A percentile compares a stretch with the other conserved stretches of the same genome.
phyloP scores from a whole-genome alignment of 1,140 invertebrate genomes.

The Magallana angulata region DNA sequence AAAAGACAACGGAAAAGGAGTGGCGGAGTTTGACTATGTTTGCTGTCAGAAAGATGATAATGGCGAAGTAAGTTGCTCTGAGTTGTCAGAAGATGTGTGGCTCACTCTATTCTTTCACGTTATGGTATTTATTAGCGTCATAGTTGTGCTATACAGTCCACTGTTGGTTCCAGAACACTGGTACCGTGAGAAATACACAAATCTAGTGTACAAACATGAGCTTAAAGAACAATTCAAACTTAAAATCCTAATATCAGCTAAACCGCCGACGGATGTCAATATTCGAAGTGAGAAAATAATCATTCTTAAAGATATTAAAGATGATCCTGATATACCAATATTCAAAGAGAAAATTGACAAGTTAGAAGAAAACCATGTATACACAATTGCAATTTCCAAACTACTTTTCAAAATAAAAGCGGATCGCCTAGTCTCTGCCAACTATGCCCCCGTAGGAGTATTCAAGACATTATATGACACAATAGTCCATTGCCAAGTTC shows the following conservation, averaged over 20 bases:
- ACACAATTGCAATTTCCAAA: constrained; percentile 50
- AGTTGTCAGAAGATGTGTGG: constrained; percentile 62
- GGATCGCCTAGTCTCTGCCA: constrained; percentile 56
- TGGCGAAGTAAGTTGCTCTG: constrained; percentile 50
- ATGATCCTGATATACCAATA: neutral
- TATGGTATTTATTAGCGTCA: constrained; percentile 63
- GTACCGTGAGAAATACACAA: constrained; percentile 51
- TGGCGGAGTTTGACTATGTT: constrained; percentile 62
- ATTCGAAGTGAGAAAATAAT: constrained; percentile 47
- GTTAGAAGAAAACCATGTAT: constrained; percentile 47
- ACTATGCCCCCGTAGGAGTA: constrained; percentile 62
- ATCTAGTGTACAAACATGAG: constrained; percentile 39
- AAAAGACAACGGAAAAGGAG: constrained; percentile 40
- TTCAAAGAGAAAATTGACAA: constrained; percentile 41
- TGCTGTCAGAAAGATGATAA: constrained; percentile 62
- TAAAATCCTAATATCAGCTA: neutral
- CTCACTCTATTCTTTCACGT: constrained; percentile 59
- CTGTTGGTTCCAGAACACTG: constrained; percentile 60
- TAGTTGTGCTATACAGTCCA: constrained; percentile 65
- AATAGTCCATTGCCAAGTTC: constrained; percentile 64
- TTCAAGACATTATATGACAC: constrained; percentile 61
- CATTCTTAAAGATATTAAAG: constrained; percentile 54
- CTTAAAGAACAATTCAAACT: neutral
- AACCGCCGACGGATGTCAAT: neutral
- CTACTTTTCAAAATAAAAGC: constrained; percentile 56